These are phyloP conservation scores for Lacanobia wlatinum DNA, from an alignment of 2,888 invertebrate species.

Conservation along the genomic window DNA sequence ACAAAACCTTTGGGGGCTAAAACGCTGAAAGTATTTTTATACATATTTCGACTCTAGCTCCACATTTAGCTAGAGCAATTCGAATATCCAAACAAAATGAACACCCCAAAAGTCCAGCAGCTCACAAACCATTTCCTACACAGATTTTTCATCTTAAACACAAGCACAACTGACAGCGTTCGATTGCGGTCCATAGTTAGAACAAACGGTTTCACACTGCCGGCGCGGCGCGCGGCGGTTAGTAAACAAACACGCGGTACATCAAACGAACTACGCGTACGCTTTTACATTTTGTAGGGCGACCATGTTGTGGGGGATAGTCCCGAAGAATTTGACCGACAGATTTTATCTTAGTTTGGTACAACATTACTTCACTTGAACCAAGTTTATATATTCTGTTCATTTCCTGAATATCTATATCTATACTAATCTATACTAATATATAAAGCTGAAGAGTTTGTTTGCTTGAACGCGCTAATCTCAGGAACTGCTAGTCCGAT, in stretches of 20 bases:
- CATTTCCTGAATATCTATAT: no score
- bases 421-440: no score
- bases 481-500: no score
- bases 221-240: slow-evolving; percentile 21
- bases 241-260: slow-evolving; percentile 74
- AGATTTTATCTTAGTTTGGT: no score
- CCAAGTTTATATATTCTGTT: no score
- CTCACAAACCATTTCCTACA: slow-evolving; percentile 11
- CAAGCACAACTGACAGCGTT: slow-evolving; percentile 48
- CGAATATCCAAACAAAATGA: not conserved
- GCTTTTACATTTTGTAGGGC: slow-evolving; percentile 59
- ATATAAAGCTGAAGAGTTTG: no score
- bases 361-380: no score
- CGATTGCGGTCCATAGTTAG: slow-evolving; percentile 57
- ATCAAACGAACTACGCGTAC: slow-evolving; percentile 74
- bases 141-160: slow-evolving; percentile 38
- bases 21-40: no score
- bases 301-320: slow-evolving; percentile 25
- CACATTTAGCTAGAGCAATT: no score
- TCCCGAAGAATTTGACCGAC: not conserved
- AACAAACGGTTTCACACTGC: slow-evolving; percentile 65
- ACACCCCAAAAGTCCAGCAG: not conserved
- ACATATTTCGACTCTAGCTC: no score
- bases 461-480: no score
- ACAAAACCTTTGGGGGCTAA: no score